Evolutionary conservation across 2,888 invertebrate genomes (phyloP).

Genomic region (Pediacus dermestoides): DNA sequence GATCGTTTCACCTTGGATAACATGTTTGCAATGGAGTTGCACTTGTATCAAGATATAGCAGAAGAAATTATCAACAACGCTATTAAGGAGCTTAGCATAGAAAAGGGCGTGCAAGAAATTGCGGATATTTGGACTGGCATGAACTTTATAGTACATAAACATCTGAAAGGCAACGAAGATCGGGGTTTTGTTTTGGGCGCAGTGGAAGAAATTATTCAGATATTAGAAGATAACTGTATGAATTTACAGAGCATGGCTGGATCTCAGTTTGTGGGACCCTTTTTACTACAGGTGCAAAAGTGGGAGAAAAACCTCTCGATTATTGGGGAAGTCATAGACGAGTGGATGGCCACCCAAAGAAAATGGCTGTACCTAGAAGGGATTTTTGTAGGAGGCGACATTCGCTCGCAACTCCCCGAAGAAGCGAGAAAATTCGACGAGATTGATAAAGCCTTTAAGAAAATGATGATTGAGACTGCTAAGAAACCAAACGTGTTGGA

Average conservation of each 20-base stretch:
- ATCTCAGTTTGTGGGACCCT: slow-evolving; percentile 88
- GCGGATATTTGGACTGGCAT: slow-evolving; percentile 70
- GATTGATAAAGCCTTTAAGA: slow-evolving; percentile 76
- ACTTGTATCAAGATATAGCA: slow-evolving; percentile 80
- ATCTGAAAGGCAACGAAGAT: slow-evolving; percentile 71
- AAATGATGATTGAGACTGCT: slow-evolving; percentile 81
- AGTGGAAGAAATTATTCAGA: slow-evolving; percentile 76
- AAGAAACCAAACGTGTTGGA: slow-evolving; percentile 76
- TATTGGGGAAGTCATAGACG: slow-evolving; percentile 82
- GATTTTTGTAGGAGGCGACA: slow-evolving; percentile 88
- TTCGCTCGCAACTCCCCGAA: slow-evolving; percentile 79
- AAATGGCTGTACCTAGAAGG: slow-evolving; percentile 93
- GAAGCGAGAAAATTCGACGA: slow-evolving; percentile 89
- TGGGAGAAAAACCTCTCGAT: slow-evolving; percentile 80
- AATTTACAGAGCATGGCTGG: slow-evolving; percentile 88
- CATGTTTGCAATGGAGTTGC: slow-evolving; percentile 89
- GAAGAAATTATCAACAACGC: slow-evolving; percentile 85
- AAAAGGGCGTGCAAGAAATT: slow-evolving; percentile 80
- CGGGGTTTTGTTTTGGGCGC: slow-evolving; percentile 75
- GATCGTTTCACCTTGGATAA: slow-evolving; percentile 83
- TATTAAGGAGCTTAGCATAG: slow-evolving; percentile 86
- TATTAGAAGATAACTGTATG: slow-evolving; percentile 86
- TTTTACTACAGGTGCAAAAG: slow-evolving; percentile 74
- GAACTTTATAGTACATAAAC: slow-evolving; percentile 62
- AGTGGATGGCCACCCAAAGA: slow-evolving; percentile 81